These are phyloP conservation scores for Dasypogon diadema DNA, from an alignment of 2,888 invertebrate species.

Conservation along the genomic window DNA sequence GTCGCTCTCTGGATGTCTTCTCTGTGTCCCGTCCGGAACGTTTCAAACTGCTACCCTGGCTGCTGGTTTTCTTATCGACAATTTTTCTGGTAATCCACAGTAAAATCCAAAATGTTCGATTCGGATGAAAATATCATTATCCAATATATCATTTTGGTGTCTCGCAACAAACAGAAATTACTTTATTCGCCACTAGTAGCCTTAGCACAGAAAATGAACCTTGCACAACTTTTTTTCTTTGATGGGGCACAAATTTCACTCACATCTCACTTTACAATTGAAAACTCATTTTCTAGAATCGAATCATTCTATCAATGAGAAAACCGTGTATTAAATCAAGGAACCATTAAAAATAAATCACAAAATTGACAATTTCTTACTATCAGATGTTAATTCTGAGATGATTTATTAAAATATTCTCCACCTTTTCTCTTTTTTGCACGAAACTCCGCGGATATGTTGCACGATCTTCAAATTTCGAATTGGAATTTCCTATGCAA, in stretches of 20 bases:
- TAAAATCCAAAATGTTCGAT: conserved; percentile 24
- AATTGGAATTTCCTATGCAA: background rate
- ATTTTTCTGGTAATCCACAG: conserved; percentile 28
- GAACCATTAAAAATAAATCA: conserved; percentile 8
- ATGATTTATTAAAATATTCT: background rate
- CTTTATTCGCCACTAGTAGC: conserved; percentile 14
- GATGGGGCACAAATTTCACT: conserved; percentile 33
- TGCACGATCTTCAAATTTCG: conserved; percentile 31
- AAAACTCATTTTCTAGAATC: background rate
- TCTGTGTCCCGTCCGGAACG: background rate
- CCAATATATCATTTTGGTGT: conserved; percentile 52
- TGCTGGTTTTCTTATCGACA: conserved; percentile 32
- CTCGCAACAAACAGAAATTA: background rate
- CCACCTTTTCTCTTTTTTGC: conserved; percentile 36
- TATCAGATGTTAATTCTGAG: background rate
- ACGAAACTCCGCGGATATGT: conserved; percentile 46
- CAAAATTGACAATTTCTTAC: conserved; percentile 13
- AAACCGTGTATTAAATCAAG: background rate
- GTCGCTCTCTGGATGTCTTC: background rate
- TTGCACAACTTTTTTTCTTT: conserved; percentile 50
- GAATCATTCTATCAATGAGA: background rate
- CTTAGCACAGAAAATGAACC: conserved; percentile 16
- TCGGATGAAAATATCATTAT: conserved; percentile 17
- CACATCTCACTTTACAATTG: background rate
- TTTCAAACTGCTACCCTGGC: no score